Percentiles rank a stretch among this genome's conserved stretches.
Conservation (phyloP, 2,888 invertebrate species). For the Eurois occulta region DNA sequence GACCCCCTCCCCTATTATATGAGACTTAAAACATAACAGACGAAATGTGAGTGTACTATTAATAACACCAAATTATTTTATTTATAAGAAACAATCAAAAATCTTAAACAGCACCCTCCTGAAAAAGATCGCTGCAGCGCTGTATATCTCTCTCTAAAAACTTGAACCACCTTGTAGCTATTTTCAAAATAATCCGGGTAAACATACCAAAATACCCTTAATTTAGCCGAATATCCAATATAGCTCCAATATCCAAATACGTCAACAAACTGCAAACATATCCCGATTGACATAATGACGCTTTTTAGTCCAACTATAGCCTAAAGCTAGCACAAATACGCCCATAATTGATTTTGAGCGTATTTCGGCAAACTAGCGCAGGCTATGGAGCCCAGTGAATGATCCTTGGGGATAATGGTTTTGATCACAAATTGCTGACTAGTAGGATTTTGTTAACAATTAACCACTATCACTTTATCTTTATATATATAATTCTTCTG, state of each 20-base stretch:
- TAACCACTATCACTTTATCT: no score
- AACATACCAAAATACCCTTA: constrained; percentile 6
- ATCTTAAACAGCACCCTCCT: no score
- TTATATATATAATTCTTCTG: no score
- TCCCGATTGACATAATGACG: constrained; percentile 12
- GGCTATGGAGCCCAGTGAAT: constrained; percentile 12
- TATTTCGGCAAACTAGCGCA: constrained; percentile 32
- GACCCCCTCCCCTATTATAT: no score
- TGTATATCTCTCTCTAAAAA: neutral
- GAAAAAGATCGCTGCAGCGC: neutral
- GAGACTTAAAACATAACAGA: no score
- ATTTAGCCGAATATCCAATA: neutral
- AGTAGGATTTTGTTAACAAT: no score
- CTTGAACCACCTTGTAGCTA: neutral
- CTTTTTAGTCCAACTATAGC: constrained; percentile 30
- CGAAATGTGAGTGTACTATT: no score
- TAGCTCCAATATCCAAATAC: neutral
- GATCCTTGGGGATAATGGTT: constrained; percentile 39
- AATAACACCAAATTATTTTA: no score
- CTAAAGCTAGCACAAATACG: constrained; percentile 27
- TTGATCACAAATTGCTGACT: constrained; percentile 11
- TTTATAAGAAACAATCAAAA: no score
- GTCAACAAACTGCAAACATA: constrained; percentile 19
- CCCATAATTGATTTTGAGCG: constrained; percentile 56
- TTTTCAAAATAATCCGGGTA: neutral